Conservation (phyloP, 2,888 invertebrate genomes). For the Apeira syringaria region DNA sequence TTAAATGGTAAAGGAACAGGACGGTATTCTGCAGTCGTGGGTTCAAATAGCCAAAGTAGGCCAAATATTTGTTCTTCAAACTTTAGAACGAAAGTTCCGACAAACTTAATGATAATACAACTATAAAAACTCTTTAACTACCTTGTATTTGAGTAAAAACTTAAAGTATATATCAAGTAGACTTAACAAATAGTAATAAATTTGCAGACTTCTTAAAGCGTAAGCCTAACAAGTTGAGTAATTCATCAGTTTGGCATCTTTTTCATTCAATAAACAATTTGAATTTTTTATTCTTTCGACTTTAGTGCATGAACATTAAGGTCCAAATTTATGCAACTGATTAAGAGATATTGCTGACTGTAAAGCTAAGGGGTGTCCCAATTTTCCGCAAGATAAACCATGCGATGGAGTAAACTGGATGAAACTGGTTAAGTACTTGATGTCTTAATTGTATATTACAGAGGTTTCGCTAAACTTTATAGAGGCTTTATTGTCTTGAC, state of each 20-base stretch:
- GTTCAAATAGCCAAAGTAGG: too few relatives aligned
- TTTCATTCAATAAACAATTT: slow-evolving; percentile 20
- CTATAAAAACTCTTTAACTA: too few relatives aligned
- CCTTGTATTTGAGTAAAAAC: too few relatives aligned
- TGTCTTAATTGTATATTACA: slow-evolving; percentile 41
- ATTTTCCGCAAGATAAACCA: slow-evolving; percentile 51
- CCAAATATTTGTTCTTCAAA: too few relatives aligned
- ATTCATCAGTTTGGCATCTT: slow-evolving; percentile 24
- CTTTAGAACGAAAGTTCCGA: too few relatives aligned
- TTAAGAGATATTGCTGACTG: slow-evolving; percentile 34
- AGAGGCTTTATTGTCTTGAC: slow-evolving; percentile 13
- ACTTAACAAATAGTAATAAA: slow-evolving; percentile 8
- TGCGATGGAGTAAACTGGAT: slow-evolving; percentile 43
- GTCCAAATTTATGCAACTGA: slow-evolving; percentile 17
- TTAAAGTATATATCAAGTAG: too few relatives aligned
- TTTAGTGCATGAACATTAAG: slow-evolving; percentile 3
- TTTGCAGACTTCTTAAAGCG: slow-evolving; percentile 2
- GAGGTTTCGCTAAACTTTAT: slow-evolving; percentile 18
- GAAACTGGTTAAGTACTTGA: slow-evolving; percentile 49
- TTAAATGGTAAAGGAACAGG: too few relatives aligned
- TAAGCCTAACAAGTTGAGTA: slow-evolving; percentile 14
- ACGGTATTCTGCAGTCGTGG: too few relatives aligned
- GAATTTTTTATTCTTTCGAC: background rate
- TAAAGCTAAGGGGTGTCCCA: slow-evolving; percentile 38
- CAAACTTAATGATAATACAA: too few relatives aligned